Base-by-base conservation (phyloP, 2,797 vertebrate species). In the Tamandua tetradactyla region DNA sequence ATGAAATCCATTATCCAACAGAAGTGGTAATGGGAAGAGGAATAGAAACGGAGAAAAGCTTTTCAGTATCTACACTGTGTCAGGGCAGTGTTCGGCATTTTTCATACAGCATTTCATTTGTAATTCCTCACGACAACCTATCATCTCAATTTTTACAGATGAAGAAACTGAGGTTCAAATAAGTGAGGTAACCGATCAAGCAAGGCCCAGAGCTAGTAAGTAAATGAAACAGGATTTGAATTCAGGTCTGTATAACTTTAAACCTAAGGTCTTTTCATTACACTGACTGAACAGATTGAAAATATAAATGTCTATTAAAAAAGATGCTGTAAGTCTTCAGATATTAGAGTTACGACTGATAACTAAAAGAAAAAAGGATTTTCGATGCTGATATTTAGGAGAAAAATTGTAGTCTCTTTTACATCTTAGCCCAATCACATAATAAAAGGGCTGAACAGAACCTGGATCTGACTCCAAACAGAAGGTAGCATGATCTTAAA, bases 91-190 rank as follows among this genome's bases (percentile, higher is more conserved):
- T 7, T 47, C 57, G 52, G 27, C 35, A 87, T 93, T 94, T 87
- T 88, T 69, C 25, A 87, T 22, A 69, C 25, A 32, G 1, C 35
- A 64, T 62, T 79, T 89, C 52, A 78, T 47, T n/a, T 69, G 81
- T 79, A 79, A 87, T 7, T 88, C 55, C 22, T 72, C 49, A 93
- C n/a, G 92, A 72, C 14, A 64, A 94, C 55, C 23, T 25, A 64
- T 15, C 32, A 74, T 59, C 57, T 82, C 75, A 94, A 87, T 74
- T 95, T n/a, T 85, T 78, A 84, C 3, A 85, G 81, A 72, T 59
- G 23, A 84, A 93, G 57, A 95, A 95, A 93, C 13, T 87, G 40
- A 92, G 10, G 14, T 49, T 90, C 47, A 68, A 88, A 96, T 52
- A 93, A 87, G 59, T 75, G 44, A 89, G 37, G 37, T 86, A 62